Conservation (phyloP, 2,888 invertebrate genomes). For the Theretra japonica region DNA sequence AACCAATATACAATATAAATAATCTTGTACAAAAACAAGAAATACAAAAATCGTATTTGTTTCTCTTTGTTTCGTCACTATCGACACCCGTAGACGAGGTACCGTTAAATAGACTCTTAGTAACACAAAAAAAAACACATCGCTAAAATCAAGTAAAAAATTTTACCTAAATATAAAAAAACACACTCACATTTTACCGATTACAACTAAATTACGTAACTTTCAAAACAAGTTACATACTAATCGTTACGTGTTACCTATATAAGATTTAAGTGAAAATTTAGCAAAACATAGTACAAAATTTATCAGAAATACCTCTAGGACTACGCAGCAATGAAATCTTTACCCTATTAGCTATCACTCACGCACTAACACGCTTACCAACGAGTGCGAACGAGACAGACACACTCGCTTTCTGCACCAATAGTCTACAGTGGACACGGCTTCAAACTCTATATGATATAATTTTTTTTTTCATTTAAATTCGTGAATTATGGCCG, state of each 20-base stretch:
- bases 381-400: slow-evolving; percentile 66
- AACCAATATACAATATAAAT: slow-evolving; percentile 80
- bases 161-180: slow-evolving; percentile 46
- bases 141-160: slow-evolving; percentile 45
- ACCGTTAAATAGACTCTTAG: slow-evolving; percentile 73
- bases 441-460: slow-evolving; percentile 29
- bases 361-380: slow-evolving; percentile 73
- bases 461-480: slow-evolving; percentile 34
- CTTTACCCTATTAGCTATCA: slow-evolving; percentile 78
- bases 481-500: slow-evolving; percentile 47
- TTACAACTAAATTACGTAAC: slow-evolving; percentile 59
- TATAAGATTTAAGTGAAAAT: slow-evolving; percentile 82
- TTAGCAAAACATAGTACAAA: slow-evolving; percentile 85
- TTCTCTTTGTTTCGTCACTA: slow-evolving; percentile 49
- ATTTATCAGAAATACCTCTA: slow-evolving; percentile 82
- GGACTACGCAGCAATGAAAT: slow-evolving; percentile 81
- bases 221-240: slow-evolving; percentile 63
- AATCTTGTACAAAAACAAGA: slow-evolving; percentile 80
- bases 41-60: slow-evolving; percentile 63
- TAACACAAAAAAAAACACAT: slow-evolving; percentile 51
- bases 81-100: slow-evolving; percentile 68
- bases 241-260: slow-evolving; percentile 79
- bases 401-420: slow-evolving; percentile 58
- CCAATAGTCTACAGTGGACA: slow-evolving; percentile 54
- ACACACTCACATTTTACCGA: slow-evolving; percentile 56